Conservation (phyloP, 2,797 vertebrate species). For the Esox lucius region DNA sequence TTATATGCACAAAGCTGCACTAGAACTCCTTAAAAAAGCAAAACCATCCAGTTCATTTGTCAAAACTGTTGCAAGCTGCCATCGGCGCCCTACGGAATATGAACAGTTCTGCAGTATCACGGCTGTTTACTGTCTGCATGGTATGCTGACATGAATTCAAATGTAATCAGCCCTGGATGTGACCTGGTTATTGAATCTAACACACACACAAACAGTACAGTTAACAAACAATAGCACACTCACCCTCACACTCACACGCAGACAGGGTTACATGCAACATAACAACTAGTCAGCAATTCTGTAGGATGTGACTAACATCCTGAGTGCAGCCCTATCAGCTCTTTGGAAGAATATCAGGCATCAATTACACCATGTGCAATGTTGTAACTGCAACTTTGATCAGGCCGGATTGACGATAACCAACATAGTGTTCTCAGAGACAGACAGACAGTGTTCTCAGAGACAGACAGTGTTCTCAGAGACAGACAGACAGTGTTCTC, state of each 20-base stretch:
- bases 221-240: neutral
- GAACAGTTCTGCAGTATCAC: too few species aligned
- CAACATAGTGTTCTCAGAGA: neutral
- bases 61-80: too few species aligned
- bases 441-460: neutral
- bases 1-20: too few species aligned
- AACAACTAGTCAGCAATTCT: constrained; percentile 34
- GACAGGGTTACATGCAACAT: neutral
- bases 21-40: too few species aligned
- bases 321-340: constrained; percentile 3
- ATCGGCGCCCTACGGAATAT: neutral
- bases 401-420: neutral
- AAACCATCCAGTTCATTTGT: too few species aligned
- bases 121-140: constrained; percentile 14
- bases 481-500: neutral
- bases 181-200: neutral
- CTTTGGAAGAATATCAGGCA: constrained; percentile 8
- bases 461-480: neutral
- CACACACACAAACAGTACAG: neutral
- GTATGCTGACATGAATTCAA: constrained; percentile 16
- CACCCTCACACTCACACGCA: neutral
- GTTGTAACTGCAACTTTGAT: neutral
- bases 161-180: constrained; percentile 1
- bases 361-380: neutral
- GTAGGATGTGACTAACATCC: constrained; percentile 28